These are phyloP conservation scores for Watersipora subatra DNA, from an alignment of 1,140 invertebrate genomes.

Conservation along the genomic window DNA sequence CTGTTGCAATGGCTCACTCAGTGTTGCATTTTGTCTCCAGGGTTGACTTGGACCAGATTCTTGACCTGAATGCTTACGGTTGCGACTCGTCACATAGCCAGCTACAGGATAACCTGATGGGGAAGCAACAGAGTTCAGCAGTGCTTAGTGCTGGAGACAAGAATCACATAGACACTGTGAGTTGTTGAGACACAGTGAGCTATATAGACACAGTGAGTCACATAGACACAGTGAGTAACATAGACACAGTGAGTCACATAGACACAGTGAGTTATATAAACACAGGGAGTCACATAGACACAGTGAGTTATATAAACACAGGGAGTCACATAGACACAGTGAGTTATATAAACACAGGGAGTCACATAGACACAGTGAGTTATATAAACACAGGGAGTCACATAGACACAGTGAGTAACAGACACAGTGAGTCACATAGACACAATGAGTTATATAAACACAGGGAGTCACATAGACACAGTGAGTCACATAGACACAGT, in stretches of 20 bases:
- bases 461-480: background rate
- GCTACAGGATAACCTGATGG: background rate
- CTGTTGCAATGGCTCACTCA: no score
- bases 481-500: background rate
- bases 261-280: no score
- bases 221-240: no score
- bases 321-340: background rate
- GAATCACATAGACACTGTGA: background rate
- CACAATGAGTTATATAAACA: background rate
- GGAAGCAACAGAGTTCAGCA: background rate
- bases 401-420: background rate
- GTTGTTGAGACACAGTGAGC: no score
- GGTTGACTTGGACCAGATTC: constrained; percentile 21
- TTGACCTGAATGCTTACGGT: constrained; percentile 34
- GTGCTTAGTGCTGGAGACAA: background rate
- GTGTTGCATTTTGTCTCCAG: constrained; percentile 14
- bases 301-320: background rate
- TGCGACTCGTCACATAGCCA: background rate
- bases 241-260: no score
- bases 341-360: background rate
- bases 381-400: background rate
- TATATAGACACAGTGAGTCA: no score
- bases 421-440: background rate
- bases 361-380: background rate
- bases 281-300: no score